phyloP scores from a whole-genome alignment of 2,113 vertebrate genomes.

The Paramisgurnus dabryanus region DNA sequence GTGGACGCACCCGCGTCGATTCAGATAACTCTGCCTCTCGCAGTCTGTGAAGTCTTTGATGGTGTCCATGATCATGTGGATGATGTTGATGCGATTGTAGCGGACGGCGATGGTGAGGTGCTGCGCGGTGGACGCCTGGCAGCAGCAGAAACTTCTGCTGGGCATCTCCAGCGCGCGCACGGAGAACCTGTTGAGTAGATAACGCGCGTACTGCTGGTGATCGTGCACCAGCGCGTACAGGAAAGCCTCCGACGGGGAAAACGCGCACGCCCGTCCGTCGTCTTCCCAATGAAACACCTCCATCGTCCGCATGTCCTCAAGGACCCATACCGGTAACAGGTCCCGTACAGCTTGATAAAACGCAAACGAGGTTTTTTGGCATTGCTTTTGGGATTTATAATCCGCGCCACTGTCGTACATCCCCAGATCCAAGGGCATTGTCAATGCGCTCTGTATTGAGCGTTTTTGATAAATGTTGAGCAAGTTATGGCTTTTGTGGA shows the following conservation, averaged over 20 bases:
- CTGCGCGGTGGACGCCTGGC: slow-evolving; percentile 69
- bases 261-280: slow-evolving; percentile 81
- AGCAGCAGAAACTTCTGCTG: slow-evolving; percentile 85
- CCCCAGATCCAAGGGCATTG: slow-evolving; percentile 79
- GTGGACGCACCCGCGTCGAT: slow-evolving; percentile 80
- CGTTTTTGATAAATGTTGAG: background rate
- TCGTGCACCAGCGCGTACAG: slow-evolving; percentile 93
- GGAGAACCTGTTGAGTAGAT: slow-evolving; percentile 81
- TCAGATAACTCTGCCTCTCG: slow-evolving; percentile 70
- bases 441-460: background rate
- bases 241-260: slow-evolving; percentile 87
- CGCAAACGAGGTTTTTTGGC: slow-evolving; percentile 87
- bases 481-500: background rate
- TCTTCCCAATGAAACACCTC: slow-evolving; percentile 94
- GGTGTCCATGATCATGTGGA: slow-evolving; percentile 78
- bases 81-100: slow-evolving; percentile 82
- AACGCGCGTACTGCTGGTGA: slow-evolving; percentile 86
- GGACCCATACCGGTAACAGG: slow-evolving; percentile 85
- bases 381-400: slow-evolving; percentile 84
- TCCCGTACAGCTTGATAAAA: slow-evolving; percentile 93
- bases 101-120: slow-evolving; percentile 89
- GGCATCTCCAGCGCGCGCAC: slow-evolving; percentile 77
- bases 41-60: slow-evolving; percentile 65
- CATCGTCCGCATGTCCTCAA: slow-evolving; percentile 92
- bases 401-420: slow-evolving; percentile 58